phyloP scores from a whole-genome alignment of 2,113 vertebrate genomes.

The Polypterus senegalus region DNA sequence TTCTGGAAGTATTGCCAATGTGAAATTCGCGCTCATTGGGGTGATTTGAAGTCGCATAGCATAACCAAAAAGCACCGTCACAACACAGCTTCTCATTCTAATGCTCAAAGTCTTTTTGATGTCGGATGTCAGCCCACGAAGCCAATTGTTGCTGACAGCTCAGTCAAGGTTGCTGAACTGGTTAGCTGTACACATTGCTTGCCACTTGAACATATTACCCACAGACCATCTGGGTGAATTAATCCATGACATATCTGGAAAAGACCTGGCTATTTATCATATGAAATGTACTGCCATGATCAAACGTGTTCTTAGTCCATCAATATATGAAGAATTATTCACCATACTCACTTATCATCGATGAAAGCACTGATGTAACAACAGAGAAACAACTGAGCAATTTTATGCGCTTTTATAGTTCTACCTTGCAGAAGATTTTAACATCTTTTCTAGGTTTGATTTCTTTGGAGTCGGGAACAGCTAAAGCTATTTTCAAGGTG shows the following conservation, averaged over 20 bases:
- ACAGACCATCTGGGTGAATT: conserved; percentile 1
- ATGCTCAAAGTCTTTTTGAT: too few species aligned
- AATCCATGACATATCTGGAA: conserved; percentile 2
- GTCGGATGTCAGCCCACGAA: too few species aligned
- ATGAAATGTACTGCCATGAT: conserved; percentile 9
- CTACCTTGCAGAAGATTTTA: not conserved
- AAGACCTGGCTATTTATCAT: conserved; percentile 3
- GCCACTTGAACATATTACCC: conserved; percentile 5
- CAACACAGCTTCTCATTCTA: too few species aligned
- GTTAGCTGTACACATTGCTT: conserved; percentile 8
- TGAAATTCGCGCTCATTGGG: too few species aligned
- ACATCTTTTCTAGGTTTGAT: not conserved
- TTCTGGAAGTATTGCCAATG: too few species aligned
- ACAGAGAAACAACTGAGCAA: not conserved
- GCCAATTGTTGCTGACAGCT: not conserved
- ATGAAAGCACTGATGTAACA: not conserved
- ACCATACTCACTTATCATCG: not conserved
- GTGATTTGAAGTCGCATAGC: too few species aligned
- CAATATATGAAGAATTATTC: not conserved
- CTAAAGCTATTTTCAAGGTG: not conserved
- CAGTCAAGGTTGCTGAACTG: not conserved
- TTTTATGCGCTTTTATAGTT: conserved; percentile 7
- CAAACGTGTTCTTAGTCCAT: not conserved
- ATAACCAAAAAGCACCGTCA: too few species aligned
- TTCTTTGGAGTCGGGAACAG: conserved; percentile 2